A percentile compares a stretch with the other conserved stretches of the same genome.
phyloP scores from a whole-genome alignment of 2,797 vertebrate genomes.

The Gallinago stenura region DNA sequence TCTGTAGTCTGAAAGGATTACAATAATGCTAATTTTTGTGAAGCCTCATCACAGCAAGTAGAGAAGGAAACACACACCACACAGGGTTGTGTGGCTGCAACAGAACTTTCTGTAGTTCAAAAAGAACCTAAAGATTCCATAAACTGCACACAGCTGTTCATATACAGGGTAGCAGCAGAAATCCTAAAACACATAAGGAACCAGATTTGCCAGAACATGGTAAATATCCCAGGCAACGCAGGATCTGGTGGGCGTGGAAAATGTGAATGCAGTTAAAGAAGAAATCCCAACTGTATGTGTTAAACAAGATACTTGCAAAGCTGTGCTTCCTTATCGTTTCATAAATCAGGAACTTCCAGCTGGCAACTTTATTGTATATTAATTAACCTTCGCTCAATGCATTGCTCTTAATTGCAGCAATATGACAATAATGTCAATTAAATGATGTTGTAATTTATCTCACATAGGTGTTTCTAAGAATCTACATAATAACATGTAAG shows the following conservation, averaged over 20 bases:
- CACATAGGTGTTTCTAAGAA: neutral
- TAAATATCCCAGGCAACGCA: neutral
- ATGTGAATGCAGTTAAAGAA: neutral
- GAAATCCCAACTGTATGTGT: neutral
- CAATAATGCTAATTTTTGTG: slow-evolving; percentile 30
- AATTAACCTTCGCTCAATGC: neutral
- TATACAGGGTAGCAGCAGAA: neutral
- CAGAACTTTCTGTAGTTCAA: neutral
- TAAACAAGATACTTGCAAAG: neutral
- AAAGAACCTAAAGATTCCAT: neutral
- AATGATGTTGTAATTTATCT: neutral
- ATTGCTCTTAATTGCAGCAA: neutral
- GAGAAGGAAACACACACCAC: neutral
- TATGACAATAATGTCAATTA: neutral
- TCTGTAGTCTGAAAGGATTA: neutral
- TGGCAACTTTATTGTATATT: neutral
- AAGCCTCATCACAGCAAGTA: neutral
- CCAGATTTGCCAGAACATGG: neutral
- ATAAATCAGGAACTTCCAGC: neutral
- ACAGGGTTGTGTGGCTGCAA: neutral
- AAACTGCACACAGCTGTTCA: neutral
- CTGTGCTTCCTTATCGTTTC: neutral
- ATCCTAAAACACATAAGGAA: neutral
- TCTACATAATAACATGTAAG: neutral
- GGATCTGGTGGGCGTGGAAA: neutral